Conservation (phyloP, 2,113 vertebrate species). For the Salvelinus sp. region DNA sequence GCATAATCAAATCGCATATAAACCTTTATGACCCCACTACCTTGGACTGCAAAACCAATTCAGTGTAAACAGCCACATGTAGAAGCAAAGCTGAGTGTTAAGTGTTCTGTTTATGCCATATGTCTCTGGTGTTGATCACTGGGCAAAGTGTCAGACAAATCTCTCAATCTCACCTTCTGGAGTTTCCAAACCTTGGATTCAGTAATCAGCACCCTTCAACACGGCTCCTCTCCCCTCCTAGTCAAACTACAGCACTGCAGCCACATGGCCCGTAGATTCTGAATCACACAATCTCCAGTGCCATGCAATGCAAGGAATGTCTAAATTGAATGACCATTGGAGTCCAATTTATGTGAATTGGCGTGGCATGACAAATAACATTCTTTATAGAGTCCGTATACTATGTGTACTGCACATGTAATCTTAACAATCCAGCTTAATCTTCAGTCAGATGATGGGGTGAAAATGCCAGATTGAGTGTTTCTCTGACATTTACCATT, state of each 20-base stretch:
- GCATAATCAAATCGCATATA: conserved; percentile 21
- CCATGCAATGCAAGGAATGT: neutral
- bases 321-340: neutral
- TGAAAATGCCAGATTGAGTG: no score
- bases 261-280: no score
- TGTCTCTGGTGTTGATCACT: conserved; percentile 4
- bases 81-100: conserved; percentile 23
- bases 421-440: no score
- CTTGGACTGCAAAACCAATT: conserved; percentile 20
- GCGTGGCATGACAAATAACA: neutral
- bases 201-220: neutral
- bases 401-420: no score
- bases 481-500: no score
- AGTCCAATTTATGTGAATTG: neutral
- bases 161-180: neutral
- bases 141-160: neutral
- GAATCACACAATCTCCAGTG: neutral
- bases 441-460: no score
- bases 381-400: no score
- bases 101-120: conserved; percentile 2
- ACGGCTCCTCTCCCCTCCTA: neutral
- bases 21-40: conserved; percentile 36
- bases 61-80: no score
- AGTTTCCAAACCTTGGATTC: neutral
- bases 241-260: neutral